These are phyloP conservation scores for Bufo gargarizans DNA, from an alignment of 2,113 vertebrate genomes.

Conservation along the genomic window DNA sequence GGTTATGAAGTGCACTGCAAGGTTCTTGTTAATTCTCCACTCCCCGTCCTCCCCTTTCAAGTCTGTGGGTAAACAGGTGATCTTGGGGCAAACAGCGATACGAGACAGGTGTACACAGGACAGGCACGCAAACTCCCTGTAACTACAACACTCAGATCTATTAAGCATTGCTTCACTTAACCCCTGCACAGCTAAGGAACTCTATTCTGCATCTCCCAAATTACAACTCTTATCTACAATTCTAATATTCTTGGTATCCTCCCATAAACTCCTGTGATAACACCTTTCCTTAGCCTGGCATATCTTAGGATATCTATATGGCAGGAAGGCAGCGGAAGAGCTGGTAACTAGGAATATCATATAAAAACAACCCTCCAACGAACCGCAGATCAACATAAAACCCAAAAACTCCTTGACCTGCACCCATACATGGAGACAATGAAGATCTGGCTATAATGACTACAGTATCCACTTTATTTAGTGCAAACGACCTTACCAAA, in stretches of 20 bases:
- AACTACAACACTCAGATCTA: constrained; percentile 50
- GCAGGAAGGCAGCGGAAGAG: not conserved
- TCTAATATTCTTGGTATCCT: no score
- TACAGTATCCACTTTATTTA: not conserved
- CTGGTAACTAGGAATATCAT: not conserved
- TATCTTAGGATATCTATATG: not conserved
- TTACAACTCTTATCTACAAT: not conserved
- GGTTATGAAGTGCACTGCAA: constrained; percentile 14
- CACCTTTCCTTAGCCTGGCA: not conserved
- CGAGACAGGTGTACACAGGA: constrained; percentile 52
- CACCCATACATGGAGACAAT: not conserved
- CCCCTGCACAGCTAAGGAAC: not conserved
- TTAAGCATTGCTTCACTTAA: constrained; percentile 33
- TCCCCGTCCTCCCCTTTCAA: constrained; percentile 22
- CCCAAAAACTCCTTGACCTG: not conserved
- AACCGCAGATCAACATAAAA: not conserved
- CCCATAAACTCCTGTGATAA: no score
- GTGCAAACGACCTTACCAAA: not conserved
- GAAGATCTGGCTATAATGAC: not conserved
- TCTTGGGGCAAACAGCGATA: constrained; percentile 56
- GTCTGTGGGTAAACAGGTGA: constrained; percentile 53
- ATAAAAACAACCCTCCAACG: not conserved
- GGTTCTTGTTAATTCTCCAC: constrained; percentile 5
- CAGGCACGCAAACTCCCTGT: constrained; percentile 52
- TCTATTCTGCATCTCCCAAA: not conserved